Evolutionary conservation across 2,797 vertebrate genomes (phyloP).

Genomic region (Adrianichthys oophorus): DNA sequence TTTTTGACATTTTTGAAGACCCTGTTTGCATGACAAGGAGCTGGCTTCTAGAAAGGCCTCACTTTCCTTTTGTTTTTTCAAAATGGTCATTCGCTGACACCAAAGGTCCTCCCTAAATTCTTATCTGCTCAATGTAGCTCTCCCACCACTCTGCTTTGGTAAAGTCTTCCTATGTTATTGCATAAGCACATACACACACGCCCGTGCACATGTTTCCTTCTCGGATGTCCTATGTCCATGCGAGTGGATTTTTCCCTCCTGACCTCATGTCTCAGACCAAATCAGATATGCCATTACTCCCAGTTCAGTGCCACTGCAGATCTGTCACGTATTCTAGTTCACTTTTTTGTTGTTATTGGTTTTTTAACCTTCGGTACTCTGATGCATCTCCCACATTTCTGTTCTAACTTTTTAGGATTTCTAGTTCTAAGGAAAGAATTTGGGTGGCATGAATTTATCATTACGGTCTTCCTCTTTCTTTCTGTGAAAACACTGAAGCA

Average conservation of each 20-base stretch:
- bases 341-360: conserved; percentile 22
- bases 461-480: too few species aligned
- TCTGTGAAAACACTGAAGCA: too few species aligned
- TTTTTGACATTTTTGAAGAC: conserved; percentile 48
- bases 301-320: conserved; percentile 68
- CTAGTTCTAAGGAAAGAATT: neutral
- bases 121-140: conserved; percentile 33
- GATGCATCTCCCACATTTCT: conserved; percentile 12
- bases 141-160: conserved; percentile 8
- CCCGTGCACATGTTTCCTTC: conserved; percentile 50
- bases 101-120: conserved; percentile 43
- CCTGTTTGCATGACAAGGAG: conserved; percentile 51
- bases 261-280: conserved; percentile 75
- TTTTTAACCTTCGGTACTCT: conserved; percentile 12
- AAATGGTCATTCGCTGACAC: conserved; percentile 45
- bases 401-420: conserved; percentile 10
- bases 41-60: conserved; percentile 32
- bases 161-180: conserved; percentile 15
- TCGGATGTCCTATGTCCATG: conserved; percentile 64
- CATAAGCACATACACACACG: conserved; percentile 20
- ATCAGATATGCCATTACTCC: conserved; percentile 68
- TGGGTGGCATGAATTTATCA: too few species aligned
- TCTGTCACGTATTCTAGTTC: conserved; percentile 41
- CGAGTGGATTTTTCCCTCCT: conserved; percentile 75
- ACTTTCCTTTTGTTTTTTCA: neutral